Evolutionary conservation across 2,888 invertebrate genomes (phyloP).

Genomic region (Aspidiotus destructor): DNA sequence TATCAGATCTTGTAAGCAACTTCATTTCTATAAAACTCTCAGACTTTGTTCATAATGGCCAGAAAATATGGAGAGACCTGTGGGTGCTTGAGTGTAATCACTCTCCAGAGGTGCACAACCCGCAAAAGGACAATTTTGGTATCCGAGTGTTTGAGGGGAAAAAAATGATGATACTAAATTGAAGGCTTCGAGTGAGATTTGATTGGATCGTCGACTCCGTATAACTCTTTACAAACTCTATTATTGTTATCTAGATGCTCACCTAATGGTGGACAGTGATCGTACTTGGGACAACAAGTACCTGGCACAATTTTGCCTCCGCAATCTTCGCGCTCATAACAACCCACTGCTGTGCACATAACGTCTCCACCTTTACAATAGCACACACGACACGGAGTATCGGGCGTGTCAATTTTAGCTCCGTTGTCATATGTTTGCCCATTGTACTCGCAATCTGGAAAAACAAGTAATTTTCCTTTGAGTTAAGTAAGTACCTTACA

Average conservation of each 20-base stretch:
- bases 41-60: too few species aligned
- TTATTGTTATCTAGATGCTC: slow-evolving; percentile 31
- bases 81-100: too few species aligned
- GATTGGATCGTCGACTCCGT: neutral
- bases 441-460: slow-evolving; percentile 64
- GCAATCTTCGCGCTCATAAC: slow-evolving; percentile 66
- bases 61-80: too few species aligned
- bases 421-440: slow-evolving; percentile 66
- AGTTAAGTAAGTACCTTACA: slow-evolving; percentile 19
- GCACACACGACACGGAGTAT: slow-evolving; percentile 65
- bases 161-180: too few species aligned
- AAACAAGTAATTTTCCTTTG: neutral
- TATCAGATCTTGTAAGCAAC: too few species aligned
- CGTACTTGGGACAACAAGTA: slow-evolving; percentile 70
- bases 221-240: neutral
- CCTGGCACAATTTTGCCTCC: slow-evolving; percentile 60
- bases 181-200: too few species aligned
- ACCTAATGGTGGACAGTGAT: slow-evolving; percentile 66
- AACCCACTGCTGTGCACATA: slow-evolving; percentile 64
- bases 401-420: slow-evolving; percentile 58
- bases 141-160: too few species aligned
- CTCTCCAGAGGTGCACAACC: too few species aligned
- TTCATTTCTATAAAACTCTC: too few species aligned
- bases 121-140: too few species aligned
- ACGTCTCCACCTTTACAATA: slow-evolving; percentile 72